Percentiles rank a stretch among this genome's conserved stretches.
Conservation (phyloP, 2,797 vertebrate species). For the Balearica regulorum region DNA sequence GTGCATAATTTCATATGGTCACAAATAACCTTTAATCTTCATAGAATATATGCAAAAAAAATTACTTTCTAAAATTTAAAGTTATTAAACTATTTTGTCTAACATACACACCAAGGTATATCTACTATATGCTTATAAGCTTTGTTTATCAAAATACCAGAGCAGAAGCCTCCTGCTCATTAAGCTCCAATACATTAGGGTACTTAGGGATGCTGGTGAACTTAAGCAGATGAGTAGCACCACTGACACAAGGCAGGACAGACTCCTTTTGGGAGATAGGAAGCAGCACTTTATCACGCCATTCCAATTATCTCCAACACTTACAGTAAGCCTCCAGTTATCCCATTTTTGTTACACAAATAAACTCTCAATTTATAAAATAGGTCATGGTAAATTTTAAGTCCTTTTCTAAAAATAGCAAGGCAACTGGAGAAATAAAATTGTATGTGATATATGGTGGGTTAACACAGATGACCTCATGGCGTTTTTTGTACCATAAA, state of each 20-base stretch:
- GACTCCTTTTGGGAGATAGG: background rate
- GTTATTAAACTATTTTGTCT: background rate
- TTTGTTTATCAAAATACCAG: background rate
- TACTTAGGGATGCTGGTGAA: background rate
- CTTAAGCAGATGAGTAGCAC: background rate
- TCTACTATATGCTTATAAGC: background rate
- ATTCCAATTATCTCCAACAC: conserved; percentile 9
- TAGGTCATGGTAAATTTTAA: conserved; percentile 7
- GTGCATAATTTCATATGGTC: background rate
- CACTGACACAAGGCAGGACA: background rate
- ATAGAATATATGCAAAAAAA: background rate
- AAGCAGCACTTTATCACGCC: background rate
- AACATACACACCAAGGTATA: background rate
- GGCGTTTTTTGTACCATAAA: background rate
- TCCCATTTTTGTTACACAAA: conserved; percentile 24
- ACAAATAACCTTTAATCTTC: background rate
- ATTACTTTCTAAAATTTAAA: background rate
- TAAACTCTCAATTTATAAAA: conserved; percentile 38
- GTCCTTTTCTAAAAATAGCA: background rate
- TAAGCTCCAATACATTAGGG: background rate
- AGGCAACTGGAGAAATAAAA: conserved; percentile 7
- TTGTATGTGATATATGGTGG: background rate
- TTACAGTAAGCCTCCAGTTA: background rate
- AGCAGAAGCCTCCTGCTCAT: background rate
- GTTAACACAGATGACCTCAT: background rate